Conservation (phyloP, 1,140 invertebrate species). For the Zelostemma sp. region DNA sequence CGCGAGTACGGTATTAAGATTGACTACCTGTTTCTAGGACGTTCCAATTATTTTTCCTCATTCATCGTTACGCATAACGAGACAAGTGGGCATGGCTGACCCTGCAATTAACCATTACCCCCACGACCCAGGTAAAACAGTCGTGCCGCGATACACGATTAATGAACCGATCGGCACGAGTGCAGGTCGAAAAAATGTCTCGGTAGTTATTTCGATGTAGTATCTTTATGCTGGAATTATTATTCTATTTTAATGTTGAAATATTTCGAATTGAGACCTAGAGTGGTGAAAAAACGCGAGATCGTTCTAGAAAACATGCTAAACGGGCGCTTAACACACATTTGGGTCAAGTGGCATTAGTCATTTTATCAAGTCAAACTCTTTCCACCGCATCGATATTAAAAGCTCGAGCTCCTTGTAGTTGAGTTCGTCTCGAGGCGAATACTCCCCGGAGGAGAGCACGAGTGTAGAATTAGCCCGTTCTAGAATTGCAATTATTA, state of each 20-base stretch:
- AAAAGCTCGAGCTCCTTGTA: conserved; percentile 2
- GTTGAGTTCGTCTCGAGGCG: background rate
- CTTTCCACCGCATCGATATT: background rate
- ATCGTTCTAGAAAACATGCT: background rate
- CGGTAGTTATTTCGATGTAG: too few species aligned
- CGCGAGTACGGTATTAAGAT: conserved; percentile 1
- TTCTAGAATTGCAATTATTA: conserved; percentile 5
- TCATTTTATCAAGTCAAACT: conserved; percentile 2
- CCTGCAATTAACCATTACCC: conserved; percentile 14
- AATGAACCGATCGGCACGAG: conserved; percentile 5
- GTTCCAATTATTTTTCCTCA: conserved; percentile 12
- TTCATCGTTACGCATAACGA: conserved; percentile 15
- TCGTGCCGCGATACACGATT: background rate
- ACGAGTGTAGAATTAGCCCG: background rate
- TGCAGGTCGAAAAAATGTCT: background rate
- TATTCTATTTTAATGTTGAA: too few species aligned
- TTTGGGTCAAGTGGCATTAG: background rate
- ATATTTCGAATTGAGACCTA: too few species aligned
- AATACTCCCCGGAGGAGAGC: background rate
- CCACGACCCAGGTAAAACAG: conserved; percentile 6
- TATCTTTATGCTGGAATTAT: too few species aligned
- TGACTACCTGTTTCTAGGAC: conserved; percentile 16
- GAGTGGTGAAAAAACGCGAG: too few species aligned
- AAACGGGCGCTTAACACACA: background rate
- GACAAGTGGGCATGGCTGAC: conserved; percentile 13